Evolutionary conservation across 1,140 invertebrate genomes (phyloP).

Genomic region (Lerema accius): DNA sequence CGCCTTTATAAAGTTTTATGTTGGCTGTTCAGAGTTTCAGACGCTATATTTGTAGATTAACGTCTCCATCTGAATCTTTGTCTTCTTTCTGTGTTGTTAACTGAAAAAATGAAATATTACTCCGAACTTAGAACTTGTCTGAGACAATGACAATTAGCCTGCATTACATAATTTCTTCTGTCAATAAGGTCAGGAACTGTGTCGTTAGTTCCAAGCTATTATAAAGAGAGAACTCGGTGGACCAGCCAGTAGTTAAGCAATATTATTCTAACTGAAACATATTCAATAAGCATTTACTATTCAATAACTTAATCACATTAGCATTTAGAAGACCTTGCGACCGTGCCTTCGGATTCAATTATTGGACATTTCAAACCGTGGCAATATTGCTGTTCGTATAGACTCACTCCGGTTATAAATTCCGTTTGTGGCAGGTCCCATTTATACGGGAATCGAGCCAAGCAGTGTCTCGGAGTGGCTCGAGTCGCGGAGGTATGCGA

Average conservation of each 20-base stretch:
- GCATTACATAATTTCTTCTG: too few relatives aligned
- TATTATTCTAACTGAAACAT: not conserved
- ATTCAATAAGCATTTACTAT: not conserved
- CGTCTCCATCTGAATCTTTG: too few relatives aligned
- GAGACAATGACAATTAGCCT: too few relatives aligned
- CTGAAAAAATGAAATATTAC: too few relatives aligned
- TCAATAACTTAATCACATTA: slow-evolving; percentile 18
- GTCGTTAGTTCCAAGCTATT: too few relatives aligned
- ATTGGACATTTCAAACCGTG: slow-evolving; percentile 19
- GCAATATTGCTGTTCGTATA: slow-evolving; percentile 18
- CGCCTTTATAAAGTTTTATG: too few relatives aligned
- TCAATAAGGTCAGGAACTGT: too few relatives aligned
- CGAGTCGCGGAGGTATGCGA: slow-evolving; percentile 39
- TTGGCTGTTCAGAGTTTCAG: too few relatives aligned
- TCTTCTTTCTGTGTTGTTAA: too few relatives aligned
- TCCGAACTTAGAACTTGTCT: too few relatives aligned
- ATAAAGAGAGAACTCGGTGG: too few relatives aligned
- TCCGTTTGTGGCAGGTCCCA: slow-evolving; percentile 31
- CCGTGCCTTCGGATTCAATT: slow-evolving; percentile 18
- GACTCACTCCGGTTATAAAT: slow-evolving; percentile 21
- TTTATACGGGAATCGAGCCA: slow-evolving; percentile 45
- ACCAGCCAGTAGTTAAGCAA: not conserved
- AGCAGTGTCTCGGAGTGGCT: slow-evolving; percentile 36
- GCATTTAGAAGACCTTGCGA: slow-evolving; percentile 10
- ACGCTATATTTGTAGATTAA: too few relatives aligned